Percentiles rank a stretch among this genome's conserved stretches.
phyloP scores from a whole-genome alignment of 2,888 invertebrate genomes.

The Tipula lateralis region DNA sequence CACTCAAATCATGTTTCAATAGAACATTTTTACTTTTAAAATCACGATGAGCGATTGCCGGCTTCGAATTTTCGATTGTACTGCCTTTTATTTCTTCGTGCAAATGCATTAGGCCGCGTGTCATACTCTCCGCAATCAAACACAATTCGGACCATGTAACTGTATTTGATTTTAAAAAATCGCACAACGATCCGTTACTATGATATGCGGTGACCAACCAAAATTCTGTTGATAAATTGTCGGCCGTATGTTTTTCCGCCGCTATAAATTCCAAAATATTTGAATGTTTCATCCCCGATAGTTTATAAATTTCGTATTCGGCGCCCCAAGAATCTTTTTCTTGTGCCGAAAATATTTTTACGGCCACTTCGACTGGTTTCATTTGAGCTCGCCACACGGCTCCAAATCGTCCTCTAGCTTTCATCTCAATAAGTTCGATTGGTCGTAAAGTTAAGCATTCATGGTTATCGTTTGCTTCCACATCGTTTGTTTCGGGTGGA shows the following conservation, averaged over 20 bases:
- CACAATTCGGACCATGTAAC: constrained; percentile 82
- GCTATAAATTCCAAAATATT: constrained; percentile 88
- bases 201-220: constrained; percentile 97
- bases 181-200: constrained; percentile 86
- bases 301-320: constrained; percentile 89
- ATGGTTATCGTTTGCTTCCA: constrained; percentile 48
- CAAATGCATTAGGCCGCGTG: constrained; percentile 84
- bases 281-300: constrained; percentile 87
- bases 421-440: constrained; percentile 80
- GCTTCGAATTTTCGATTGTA: constrained; percentile 63
- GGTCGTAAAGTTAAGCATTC: constrained; percentile 57
- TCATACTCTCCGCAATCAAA: constrained; percentile 81
- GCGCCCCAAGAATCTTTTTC: constrained; percentile 92
- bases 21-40: constrained; percentile 97
- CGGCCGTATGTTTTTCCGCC: constrained; percentile 84
- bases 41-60: constrained; percentile 93
- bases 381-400: constrained; percentile 91
- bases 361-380: constrained; percentile 73
- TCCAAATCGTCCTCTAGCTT: constrained; percentile 89
- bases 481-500: constrained; percentile 38
- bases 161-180: constrained; percentile 87
- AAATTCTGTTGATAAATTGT: constrained; percentile 81
- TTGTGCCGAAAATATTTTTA: constrained; percentile 91
- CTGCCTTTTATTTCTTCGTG: constrained; percentile 80
- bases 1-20: constrained; percentile 81